Conservation (phyloP, 2,797 vertebrate species). For the Pseudotriccus pelzelni region DNA sequence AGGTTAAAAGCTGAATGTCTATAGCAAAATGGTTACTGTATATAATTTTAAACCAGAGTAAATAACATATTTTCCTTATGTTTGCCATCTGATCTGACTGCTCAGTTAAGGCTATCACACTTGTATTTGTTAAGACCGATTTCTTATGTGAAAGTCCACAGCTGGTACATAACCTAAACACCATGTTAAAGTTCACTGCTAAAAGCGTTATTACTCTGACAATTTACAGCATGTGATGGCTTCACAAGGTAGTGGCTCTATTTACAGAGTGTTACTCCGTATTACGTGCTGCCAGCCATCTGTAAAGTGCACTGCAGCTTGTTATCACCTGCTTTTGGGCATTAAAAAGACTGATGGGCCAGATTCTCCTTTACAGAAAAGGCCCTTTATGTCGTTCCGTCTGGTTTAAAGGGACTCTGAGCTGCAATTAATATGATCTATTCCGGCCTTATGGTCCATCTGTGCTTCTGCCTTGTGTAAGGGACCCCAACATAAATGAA, state of each 20-base stretch:
- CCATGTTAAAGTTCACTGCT: neutral
- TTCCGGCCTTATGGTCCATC: neutral
- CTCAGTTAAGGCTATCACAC: neutral
- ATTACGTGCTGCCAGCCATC: neutral
- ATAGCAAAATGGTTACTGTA: neutral
- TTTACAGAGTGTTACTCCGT: slow-evolving; percentile 14
- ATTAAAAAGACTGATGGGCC: slow-evolving; percentile 22
- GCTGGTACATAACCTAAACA: neutral
- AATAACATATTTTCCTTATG: neutral
- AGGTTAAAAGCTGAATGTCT: neutral
- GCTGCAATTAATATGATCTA: neutral
- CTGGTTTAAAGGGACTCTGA: neutral
- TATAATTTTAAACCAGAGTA: neutral
- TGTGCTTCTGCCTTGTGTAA: neutral
- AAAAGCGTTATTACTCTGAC: neutral
- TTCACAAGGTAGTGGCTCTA: neutral
- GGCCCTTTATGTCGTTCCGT: neutral
- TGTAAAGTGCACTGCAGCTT: slow-evolving; percentile 3
- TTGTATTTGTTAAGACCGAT: neutral
- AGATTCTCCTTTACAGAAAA: neutral
- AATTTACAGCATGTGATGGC: neutral
- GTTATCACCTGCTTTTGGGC: neutral
- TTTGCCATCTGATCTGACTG: neutral
- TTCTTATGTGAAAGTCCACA: neutral
- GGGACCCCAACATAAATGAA: neutral